A percentile compares a stretch with the other conserved stretches of the same genome.
Evolutionary conservation across 2,888 invertebrate species (phyloP).

Genomic region (Neoscelio sp.): DNA sequence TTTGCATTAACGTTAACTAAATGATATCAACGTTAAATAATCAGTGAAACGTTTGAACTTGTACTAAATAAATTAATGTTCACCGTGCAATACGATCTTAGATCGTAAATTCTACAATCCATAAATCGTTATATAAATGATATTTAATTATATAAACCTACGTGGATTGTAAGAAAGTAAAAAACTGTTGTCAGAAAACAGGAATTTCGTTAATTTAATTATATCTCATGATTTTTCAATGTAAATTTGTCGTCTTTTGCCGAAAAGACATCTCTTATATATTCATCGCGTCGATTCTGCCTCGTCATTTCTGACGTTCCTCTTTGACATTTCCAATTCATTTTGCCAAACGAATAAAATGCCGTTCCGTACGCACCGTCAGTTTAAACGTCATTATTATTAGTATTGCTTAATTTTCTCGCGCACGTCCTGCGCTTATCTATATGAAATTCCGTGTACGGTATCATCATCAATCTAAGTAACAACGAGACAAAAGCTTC

Average conservation of each 20-base stretch:
- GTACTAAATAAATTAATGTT: too few relatives aligned
- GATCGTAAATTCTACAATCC: too few relatives aligned
- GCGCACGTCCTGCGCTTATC: slow-evolving; percentile 37
- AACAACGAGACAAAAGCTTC: slow-evolving; percentile 33
- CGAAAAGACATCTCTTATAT: not conserved
- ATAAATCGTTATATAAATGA: too few relatives aligned
- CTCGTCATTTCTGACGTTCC: not conserved
- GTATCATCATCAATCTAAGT: slow-evolving; percentile 45
- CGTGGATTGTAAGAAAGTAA: too few relatives aligned
- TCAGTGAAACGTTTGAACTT: too few relatives aligned
- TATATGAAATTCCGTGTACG: slow-evolving; percentile 45
- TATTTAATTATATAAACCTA: too few relatives aligned
- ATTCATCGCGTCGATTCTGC: not conserved
- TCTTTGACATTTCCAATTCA: slow-evolving; percentile 12
- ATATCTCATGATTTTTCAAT: not conserved
- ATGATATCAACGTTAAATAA: too few relatives aligned
- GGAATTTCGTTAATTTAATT: too few relatives aligned
- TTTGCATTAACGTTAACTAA: too few relatives aligned
- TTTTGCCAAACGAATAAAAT: slow-evolving; percentile 16
- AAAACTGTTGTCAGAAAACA: too few relatives aligned
- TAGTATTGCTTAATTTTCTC: slow-evolving; percentile 39
- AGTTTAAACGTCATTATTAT: slow-evolving; percentile 28
- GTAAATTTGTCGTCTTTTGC: too few relatives aligned
- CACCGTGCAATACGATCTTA: too few relatives aligned
- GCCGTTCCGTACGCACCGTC: not conserved